These are phyloP conservation scores for Vanacampus margaritifer DNA, from an alignment of 2,113 vertebrate species.

Conservation along the genomic window DNA sequence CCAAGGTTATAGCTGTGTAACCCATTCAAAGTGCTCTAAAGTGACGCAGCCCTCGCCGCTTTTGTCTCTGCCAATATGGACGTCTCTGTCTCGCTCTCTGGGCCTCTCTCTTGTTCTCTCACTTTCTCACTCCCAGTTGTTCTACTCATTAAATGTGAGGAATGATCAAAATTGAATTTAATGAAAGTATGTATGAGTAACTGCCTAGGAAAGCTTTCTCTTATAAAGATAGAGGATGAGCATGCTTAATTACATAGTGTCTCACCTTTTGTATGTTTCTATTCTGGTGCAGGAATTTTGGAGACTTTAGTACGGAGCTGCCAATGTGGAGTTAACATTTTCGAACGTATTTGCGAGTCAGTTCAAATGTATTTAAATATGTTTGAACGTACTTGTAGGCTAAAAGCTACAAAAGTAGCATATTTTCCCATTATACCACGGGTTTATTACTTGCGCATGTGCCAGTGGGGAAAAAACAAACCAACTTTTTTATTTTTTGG, in stretches of 20 bases:
- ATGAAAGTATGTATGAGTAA: constrained; percentile 48
- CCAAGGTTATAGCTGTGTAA: constrained; percentile 70
- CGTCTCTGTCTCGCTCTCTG: background rate
- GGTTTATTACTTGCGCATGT: too few relatives aligned
- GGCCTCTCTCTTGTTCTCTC: constrained; percentile 24
- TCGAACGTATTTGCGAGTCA: too few relatives aligned
- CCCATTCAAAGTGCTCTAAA: constrained; percentile 63
- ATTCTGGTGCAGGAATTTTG: too few relatives aligned
- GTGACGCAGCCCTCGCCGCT: constrained; percentile 40
- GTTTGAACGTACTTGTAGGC: too few relatives aligned
- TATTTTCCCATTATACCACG: too few relatives aligned
- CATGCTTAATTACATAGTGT: background rate
- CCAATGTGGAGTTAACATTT: too few relatives aligned
- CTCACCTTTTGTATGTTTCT: too few relatives aligned
- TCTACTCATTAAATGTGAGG: constrained; percentile 59
- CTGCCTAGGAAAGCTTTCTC: background rate
- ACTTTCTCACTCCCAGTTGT: constrained; percentile 38
- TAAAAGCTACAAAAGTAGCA: too few relatives aligned
- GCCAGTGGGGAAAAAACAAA: too few relatives aligned
- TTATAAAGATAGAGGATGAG: background rate
- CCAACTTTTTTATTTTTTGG: too few relatives aligned
- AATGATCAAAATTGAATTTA: constrained; percentile 64
- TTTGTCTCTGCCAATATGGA: constrained; percentile 56
- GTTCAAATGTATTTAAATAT: too few relatives aligned
- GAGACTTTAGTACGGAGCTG: too few relatives aligned